Percentiles rank a stretch among this genome's conserved stretches.
Evolutionary conservation across 2,797 vertebrate genomes (phyloP).

Genomic region (Chrysolophus pictus): DNA sequence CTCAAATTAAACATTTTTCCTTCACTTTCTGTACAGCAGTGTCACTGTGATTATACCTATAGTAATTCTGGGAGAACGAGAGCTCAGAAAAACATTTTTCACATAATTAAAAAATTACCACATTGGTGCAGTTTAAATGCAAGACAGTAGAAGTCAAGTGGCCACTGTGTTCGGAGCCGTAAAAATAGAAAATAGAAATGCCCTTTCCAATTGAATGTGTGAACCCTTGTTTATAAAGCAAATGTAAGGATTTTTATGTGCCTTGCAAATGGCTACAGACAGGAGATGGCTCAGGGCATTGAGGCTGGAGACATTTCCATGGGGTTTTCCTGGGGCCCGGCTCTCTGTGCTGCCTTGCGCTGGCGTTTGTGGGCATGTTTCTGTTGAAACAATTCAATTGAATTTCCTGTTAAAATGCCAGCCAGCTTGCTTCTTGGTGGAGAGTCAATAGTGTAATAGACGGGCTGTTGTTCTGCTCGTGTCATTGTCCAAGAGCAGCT

Average conservation of each 20-base stretch:
- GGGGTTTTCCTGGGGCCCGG: neutral
- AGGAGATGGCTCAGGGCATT: neutral
- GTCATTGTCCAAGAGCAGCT: neutral
- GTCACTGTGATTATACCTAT: neutral
- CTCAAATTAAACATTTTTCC: neutral
- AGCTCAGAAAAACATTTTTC: neutral
- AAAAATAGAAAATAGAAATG: neutral
- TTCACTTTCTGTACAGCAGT: accelerated
- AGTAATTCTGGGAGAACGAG: neutral
- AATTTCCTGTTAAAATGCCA: constrained; percentile 54
- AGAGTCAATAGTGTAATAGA: neutral
- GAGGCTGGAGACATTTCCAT: neutral
- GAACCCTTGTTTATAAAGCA: neutral
- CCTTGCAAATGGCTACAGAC: neutral
- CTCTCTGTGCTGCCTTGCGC: neutral
- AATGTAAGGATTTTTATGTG: neutral
- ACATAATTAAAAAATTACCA: neutral
- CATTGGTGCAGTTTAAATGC: neutral
- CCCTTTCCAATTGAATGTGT: neutral
- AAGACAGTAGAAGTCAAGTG: neutral
- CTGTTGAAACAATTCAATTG: neutral
- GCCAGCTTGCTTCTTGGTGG: neutral
- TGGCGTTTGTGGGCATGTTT: constrained; percentile 19
- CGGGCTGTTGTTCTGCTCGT: neutral
- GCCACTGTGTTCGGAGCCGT: neutral